Evolutionary conservation across 2,888 invertebrate species (phyloP), one percentile per base, ranked within the genome.

Genomic region (Empis stercorea): DNA sequence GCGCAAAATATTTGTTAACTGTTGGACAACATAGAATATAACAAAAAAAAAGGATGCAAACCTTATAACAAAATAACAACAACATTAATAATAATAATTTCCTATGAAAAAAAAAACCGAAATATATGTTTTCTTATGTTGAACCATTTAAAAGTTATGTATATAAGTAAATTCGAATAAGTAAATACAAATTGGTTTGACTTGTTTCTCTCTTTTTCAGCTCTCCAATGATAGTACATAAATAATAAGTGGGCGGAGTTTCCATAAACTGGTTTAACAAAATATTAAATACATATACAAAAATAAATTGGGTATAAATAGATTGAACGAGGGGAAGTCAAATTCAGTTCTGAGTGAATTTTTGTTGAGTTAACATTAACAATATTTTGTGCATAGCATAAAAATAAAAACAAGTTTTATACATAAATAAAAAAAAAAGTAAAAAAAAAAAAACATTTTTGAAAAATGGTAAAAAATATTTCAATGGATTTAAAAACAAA

Each of bases 401-500:
- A 36, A 36, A 36, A 13, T 15, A 38, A 37, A 10, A 38, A 17
- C 6, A 17, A 38, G 14, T 14, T 38, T n/a, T n/a, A n/a, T 17
- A 17, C 11, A 17, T 17, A 17, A 13, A 17, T 16, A 37, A 37
- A 10, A 37, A 17, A 7, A 16, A 41, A 14, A 27, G 11, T 13
- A 23, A 41, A 11, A 41, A 27, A 13, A 38, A 43, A 43, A n/a
- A n/a, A n/a, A n/a, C n/a, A 23, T 37, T 27, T 20, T 3, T 43
- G 10, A 38, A 63, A 51, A 55, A 65, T 66, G 66, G 65, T 65
- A 47, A 61, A 62, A 60, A 61, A 59, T 57, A 60, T 63, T 52
- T 58, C 57, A 53, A 61, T 66, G 59, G 65, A 65, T 53, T 63
- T 65, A 54, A 80, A 79, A 71, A 84, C 83, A 62, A 84, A 78